Evolutionary conservation across 2,113 vertebrate genomes (phyloP).

Genomic region (Pluvialis apricaria): DNA sequence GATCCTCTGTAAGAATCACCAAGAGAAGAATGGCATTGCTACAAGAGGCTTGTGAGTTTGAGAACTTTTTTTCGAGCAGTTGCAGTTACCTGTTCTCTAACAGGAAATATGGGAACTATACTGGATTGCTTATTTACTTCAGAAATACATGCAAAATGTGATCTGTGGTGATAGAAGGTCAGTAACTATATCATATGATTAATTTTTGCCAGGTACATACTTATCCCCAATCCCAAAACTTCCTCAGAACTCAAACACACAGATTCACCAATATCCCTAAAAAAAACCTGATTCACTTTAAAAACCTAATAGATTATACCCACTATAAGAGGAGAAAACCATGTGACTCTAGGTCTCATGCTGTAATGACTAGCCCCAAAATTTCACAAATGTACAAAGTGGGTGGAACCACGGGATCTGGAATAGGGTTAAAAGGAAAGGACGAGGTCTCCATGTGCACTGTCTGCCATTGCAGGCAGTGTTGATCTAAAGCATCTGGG

Average conservation of each 20-base stretch:
- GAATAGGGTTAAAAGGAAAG: background rate
- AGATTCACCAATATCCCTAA: background rate
- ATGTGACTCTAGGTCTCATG: background rate
- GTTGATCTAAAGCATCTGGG: background rate
- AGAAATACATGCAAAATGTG: background rate
- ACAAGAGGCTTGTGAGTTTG: background rate
- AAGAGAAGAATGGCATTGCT: background rate
- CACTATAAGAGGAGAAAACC: background rate
- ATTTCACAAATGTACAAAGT: background rate
- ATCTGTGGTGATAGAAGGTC: background rate
- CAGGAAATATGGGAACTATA: background rate
- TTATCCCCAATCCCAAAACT: background rate
- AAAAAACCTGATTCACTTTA: background rate
- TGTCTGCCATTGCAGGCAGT: background rate
- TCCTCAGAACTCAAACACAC: background rate
- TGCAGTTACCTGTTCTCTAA: background rate
- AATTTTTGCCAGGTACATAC: background rate
- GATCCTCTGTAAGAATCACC: background rate
- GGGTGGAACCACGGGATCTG: accelerated
- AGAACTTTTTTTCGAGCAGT: background rate
- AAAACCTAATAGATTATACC: background rate
- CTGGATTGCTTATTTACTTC: background rate
- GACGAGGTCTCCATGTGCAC: accelerated
- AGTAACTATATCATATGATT: background rate
- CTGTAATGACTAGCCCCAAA: background rate